Evolutionary conservation across 2,888 invertebrate species (phyloP).

Genomic region (Melanchra persicariae): DNA sequence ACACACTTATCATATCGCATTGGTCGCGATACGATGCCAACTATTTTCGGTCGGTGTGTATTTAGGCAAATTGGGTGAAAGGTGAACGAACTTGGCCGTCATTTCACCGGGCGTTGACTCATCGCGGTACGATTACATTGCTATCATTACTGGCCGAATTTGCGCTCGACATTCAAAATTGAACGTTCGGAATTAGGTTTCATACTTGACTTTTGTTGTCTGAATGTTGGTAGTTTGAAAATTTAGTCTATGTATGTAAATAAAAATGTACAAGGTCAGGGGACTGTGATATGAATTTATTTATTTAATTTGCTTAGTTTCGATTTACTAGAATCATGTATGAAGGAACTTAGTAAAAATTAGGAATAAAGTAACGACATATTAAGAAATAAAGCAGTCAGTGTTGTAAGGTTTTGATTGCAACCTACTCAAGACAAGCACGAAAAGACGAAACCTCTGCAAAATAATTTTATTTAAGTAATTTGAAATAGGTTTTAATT

Average conservation of each 20-base stretch:
- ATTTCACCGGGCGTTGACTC: constrained; percentile 86
- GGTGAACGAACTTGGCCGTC: constrained; percentile 81
- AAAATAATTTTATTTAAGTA: constrained; percentile 4
- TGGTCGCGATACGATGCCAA: constrained; percentile 69
- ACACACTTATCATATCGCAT: constrained; percentile 58
- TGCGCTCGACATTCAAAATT: constrained; percentile 73
- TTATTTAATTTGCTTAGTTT: background rate
- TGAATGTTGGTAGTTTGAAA: constrained; percentile 24
- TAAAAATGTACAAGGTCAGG: constrained; percentile 36
- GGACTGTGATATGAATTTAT: background rate
- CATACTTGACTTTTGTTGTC: constrained; percentile 9
- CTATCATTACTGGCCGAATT: constrained; percentile 84
- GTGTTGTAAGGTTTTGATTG: background rate
- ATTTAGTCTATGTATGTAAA: constrained; percentile 21
- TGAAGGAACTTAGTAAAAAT: background rate
- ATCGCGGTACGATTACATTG: constrained; percentile 78
- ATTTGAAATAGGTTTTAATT: background rate
- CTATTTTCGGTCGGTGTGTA: constrained; percentile 73
- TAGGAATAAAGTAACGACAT: no score
- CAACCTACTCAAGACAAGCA: background rate
- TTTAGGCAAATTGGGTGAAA: constrained; percentile 87
- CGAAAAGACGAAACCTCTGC: background rate
- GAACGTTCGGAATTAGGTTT: constrained; percentile 36
- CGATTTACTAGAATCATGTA: background rate
- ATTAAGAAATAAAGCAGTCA: background rate